Evolutionary conservation across 1,140 invertebrate genomes (phyloP).

Genomic region (Mycetomoellerius zeteki): DNA sequence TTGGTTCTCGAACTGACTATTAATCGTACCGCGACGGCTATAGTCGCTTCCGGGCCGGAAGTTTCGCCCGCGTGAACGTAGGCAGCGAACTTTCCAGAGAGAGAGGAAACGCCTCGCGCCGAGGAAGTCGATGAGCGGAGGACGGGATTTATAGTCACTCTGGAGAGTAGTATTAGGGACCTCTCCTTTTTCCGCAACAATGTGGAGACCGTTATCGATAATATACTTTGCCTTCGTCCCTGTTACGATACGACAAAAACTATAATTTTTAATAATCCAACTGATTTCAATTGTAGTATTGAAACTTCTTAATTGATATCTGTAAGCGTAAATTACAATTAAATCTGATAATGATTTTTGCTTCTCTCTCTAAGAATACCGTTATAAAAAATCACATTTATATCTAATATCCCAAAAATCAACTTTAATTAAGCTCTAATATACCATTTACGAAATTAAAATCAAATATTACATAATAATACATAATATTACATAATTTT

Average conservation of each 20-base stretch:
- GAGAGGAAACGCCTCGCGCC: slow-evolving; percentile 57
- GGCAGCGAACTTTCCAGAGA: slow-evolving; percentile 58
- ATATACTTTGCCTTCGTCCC: not conserved
- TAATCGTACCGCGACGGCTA: slow-evolving; percentile 69
- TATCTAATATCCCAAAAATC: not conserved
- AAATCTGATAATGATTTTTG: not conserved
- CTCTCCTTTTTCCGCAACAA: slow-evolving; percentile 40
- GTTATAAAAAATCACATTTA: not conserved
- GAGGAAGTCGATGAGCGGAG: slow-evolving; percentile 57
- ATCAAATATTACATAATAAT: not conserved
- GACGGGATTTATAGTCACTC: slow-evolving; percentile 55
- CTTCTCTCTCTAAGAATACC: not conserved
- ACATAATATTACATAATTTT: not conserved
- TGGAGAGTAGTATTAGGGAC: slow-evolving; percentile 6
- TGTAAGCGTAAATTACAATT: not conserved
- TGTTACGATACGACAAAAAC: not conserved
- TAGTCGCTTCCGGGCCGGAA: slow-evolving; percentile 72
- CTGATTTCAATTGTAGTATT: not conserved
- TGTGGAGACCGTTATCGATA: slow-evolving; percentile 33
- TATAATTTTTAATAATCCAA: slow-evolving; percentile 6
- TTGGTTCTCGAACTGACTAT: slow-evolving; percentile 79
- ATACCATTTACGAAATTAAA: not conserved
- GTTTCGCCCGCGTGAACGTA: slow-evolving; percentile 64
- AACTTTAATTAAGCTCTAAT: not conserved
- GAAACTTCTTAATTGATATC: not conserved